phyloP scores from a whole-genome alignment of 2,797 vertebrate genomes.

The Sarcoramphus papa region DNA sequence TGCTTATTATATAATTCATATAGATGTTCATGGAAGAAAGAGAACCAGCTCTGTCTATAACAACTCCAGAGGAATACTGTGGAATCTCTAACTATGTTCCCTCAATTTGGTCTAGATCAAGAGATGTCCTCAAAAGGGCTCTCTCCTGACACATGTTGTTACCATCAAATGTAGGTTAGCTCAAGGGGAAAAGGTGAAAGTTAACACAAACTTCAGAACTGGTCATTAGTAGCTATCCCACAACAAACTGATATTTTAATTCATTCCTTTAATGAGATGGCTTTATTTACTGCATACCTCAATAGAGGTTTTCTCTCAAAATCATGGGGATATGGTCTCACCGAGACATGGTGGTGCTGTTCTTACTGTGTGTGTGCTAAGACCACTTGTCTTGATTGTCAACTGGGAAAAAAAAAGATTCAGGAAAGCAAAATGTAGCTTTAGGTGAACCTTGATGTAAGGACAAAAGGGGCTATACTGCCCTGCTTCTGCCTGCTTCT shows the following conservation, averaged over 20 bases:
- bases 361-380: not conserved
- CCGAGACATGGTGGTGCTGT: not conserved
- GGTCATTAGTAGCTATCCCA: not conserved
- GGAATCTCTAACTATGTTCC: not conserved
- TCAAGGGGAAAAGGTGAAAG: not conserved
- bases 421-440: not conserved
- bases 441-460: not conserved
- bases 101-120: not conserved
- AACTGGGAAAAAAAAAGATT: not conserved
- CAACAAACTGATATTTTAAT: not conserved
- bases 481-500: not conserved
- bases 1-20: not conserved
- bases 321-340: not conserved
- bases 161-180: not conserved
- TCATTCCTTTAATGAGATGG: not conserved
- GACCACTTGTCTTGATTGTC: not conserved
- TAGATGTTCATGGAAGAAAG: not conserved
- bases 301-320: not conserved
- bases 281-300: not conserved
- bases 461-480: not conserved
- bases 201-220: not conserved
- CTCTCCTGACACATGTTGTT: not conserved
- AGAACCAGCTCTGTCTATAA: not conserved
- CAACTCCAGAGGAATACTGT: not conserved
- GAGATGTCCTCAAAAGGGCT: not conserved